Percentiles rank a stretch among this genome's conserved stretches.
These are phyloP conservation scores for Ophion slaviceki DNA, from an alignment of 2,888 invertebrate species.

Conservation along the genomic window DNA sequence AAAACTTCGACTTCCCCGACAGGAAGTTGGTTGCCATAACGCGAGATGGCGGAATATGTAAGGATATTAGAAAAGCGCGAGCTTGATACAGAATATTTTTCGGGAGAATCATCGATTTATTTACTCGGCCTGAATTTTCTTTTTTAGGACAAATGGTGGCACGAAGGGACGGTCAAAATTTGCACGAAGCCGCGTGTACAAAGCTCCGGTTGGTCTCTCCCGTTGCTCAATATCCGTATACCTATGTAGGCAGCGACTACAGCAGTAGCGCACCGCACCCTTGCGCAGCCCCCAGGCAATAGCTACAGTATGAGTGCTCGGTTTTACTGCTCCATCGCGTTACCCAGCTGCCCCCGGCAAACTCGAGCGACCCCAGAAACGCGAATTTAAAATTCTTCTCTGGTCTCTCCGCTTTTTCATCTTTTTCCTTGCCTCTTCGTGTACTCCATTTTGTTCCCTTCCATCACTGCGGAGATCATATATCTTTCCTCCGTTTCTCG, in stretches of 20 bases:
- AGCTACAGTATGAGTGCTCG: constrained; percentile 46
- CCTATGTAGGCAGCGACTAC: constrained; percentile 46
- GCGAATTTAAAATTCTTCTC: constrained; percentile 59
- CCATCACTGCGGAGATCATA: constrained; percentile 40
- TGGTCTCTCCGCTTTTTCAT: constrained; percentile 7
- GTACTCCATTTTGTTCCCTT: constrained; percentile 18
- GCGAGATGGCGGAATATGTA: too few species aligned
- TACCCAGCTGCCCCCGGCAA: constrained; percentile 58
- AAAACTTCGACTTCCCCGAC: too few species aligned
- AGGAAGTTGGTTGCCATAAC: too few species aligned
- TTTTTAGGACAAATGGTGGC: background rate
- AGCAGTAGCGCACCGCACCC: constrained; percentile 62
- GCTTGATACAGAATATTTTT: background rate
- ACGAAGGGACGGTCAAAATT: constrained; percentile 4
- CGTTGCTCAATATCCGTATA: constrained; percentile 14
- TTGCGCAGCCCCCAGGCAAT: constrained; percentile 65
- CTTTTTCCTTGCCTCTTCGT: constrained; percentile 2
- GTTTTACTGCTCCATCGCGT: constrained; percentile 48
- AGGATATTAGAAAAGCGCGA: background rate
- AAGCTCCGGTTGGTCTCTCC: constrained; percentile 2
- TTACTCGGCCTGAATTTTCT: background rate
- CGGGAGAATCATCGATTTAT: background rate
- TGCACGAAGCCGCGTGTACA: background rate
- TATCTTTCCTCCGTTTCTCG: constrained; percentile 14
- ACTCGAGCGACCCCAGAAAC: constrained; percentile 55